Evolutionary conservation across 2,797 vertebrate genomes (phyloP).

Genomic region (Syngnathus acus): DNA sequence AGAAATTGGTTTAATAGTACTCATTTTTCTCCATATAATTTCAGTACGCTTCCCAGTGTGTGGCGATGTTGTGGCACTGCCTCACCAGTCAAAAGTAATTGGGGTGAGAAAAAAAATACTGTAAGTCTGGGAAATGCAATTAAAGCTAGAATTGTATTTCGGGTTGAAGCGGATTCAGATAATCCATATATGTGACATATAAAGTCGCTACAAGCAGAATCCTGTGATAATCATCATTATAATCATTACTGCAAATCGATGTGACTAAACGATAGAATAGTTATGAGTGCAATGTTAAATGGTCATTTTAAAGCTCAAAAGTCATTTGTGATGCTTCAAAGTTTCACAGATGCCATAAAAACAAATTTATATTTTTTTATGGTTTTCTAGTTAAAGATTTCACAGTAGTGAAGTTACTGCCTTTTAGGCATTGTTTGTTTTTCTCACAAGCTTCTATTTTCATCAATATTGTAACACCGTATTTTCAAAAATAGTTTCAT

Average conservation of each 20-base stretch:
- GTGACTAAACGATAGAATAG: neutral
- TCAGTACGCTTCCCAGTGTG: neutral
- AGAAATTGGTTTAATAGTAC: neutral
- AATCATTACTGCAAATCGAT: neutral
- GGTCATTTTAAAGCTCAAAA: neutral
- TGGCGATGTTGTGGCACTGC: neutral
- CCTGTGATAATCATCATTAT: neutral
- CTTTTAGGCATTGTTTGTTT: neutral
- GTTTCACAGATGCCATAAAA: neutral
- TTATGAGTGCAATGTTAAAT: neutral
- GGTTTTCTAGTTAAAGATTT: neutral
- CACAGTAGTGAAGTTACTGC: neutral
- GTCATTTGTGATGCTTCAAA: neutral
- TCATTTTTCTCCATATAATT: neutral
- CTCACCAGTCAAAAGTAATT: neutral
- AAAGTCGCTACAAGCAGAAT: neutral
- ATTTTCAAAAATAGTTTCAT: neutral
- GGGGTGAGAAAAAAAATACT: slow-evolving; percentile 8
- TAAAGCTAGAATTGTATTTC: neutral
- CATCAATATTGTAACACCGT: slow-evolving; percentile 1
- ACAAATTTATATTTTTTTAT: neutral
- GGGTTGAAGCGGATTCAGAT: neutral
- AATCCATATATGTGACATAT: neutral
- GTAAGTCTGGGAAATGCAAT: neutral
- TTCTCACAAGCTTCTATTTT: neutral